Percentiles rank a stretch among this genome's conserved stretches.
These are phyloP conservation scores for Perccottus glenii DNA, from an alignment of 2,113 vertebrate genomes.

Conservation along the genomic window DNA sequence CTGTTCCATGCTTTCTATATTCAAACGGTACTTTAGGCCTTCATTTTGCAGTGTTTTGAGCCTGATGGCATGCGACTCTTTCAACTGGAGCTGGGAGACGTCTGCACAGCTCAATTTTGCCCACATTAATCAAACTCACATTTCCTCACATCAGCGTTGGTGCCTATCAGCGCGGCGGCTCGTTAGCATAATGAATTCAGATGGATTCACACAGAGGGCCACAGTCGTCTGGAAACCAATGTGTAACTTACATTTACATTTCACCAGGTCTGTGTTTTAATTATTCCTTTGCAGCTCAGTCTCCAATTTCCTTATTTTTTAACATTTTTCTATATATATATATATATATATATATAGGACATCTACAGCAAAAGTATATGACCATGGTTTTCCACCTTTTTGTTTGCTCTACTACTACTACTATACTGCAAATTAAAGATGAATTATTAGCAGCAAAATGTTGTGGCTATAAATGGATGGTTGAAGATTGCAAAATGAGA, in stretches of 20 bases:
- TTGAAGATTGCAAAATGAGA: too few species aligned
- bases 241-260: slow-evolving; percentile 9
- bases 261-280: background rate
- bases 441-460: too few species aligned
- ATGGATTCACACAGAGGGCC: slow-evolving; percentile 63
- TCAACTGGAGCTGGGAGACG: slow-evolving; percentile 71
- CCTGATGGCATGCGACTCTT: slow-evolving; percentile 74
- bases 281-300: background rate
- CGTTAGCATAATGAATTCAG: slow-evolving; percentile 79
- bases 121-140: slow-evolving; percentile 80
- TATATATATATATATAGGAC: background rate
- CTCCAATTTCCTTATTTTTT: background rate
- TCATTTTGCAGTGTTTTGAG: slow-evolving; percentile 60
- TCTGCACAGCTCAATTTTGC: slow-evolving; percentile 73
- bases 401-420: background rate
- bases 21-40: slow-evolving; percentile 19
- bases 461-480: too few species aligned
- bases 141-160: slow-evolving; percentile 74
- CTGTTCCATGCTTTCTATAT: background rate
- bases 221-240: slow-evolving; percentile 38
- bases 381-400: background rate
- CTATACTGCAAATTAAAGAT: too few species aligned
- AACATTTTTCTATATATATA: too few species aligned
- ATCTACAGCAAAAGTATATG: background rate
- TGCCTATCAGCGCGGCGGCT: slow-evolving; percentile 68